Base-by-base conservation (phyloP, 2,797 vertebrate species). In the Rhinatrema bivittatum region DNA sequence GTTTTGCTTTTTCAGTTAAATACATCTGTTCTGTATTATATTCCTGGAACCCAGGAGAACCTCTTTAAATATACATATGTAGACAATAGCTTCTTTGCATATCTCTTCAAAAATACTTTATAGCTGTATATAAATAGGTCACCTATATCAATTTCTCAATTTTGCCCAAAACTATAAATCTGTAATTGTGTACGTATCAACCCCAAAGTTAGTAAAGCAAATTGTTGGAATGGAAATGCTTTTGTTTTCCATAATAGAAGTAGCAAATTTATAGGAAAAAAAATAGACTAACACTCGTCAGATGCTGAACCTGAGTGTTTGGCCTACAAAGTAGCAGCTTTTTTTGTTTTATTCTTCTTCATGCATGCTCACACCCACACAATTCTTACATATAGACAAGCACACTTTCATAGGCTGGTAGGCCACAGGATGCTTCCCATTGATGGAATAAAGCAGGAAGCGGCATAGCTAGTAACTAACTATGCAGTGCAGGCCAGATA, bases 291-390 rank as follows among this genome's bases (percentile, higher is more conserved):
- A 76, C 74, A 82, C 70, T 79, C 76, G 26, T 73, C 85, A 84
- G 83, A 62, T 82, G 60, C 77, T 60, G 66, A 85, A 88, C 87
- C 84, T 71, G 79, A 87, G 83, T 54, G 55, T 81, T 74, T 76
- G 66, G 87, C 84, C 80, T 82, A 74, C 63, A 60, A 60, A 69
- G 73, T 72, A 82, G 88, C 88, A 93, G 89, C 87, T 87, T 84
- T 83, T 75, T 81, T 71, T 73, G 50, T n/a, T n/a, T n/a, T 62
- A 55, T 29, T 42, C 19, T 37, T 36, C 22, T 18, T 29, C 53
- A 60, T 5, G 10, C 51, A 59, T 36, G 42, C 50, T 56, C 61
- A 57, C 68, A 67, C 29, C 44, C 52, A 73, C 17, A 37, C 56
- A 29, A 18, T 32, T 49, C 53, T 65, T 17, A 29, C 62, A 68